A percentile compares a stretch with the other conserved stretches of the same genome.
These are phyloP conservation scores for Thamnophis elegans DNA, from an alignment of 2,797 vertebrate species.

Conservation along the genomic window DNA sequence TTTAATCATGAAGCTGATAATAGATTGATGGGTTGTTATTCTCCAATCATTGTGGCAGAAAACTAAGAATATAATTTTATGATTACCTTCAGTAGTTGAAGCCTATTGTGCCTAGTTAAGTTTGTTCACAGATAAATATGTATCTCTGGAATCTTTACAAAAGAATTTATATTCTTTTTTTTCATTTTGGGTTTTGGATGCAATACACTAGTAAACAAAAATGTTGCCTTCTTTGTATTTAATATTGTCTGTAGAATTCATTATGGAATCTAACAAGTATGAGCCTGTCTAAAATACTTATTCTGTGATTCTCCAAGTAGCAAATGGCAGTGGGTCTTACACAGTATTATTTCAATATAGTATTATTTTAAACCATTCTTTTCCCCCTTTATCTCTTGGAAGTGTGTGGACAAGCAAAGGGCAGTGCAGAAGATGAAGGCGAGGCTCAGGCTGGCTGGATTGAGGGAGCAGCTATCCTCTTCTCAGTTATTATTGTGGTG, in stretches of 20 bases:
- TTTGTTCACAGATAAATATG: not conserved
- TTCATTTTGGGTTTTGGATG: not conserved
- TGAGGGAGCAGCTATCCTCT: constrained; percentile 93
- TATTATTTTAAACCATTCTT: not conserved
- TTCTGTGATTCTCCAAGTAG: not conserved
- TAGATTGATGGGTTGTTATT: not conserved
- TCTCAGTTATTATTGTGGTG: constrained; percentile 94
- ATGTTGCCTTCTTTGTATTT: not conserved
- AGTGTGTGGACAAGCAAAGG: constrained; percentile 81
- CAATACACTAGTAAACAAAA: not conserved
- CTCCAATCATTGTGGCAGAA: not conserved
- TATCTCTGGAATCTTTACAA: not conserved
- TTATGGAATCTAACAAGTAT: not conserved
- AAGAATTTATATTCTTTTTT: not conserved
- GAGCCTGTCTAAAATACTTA: not conserved
- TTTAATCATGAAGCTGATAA: not conserved
- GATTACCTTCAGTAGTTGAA: not conserved
- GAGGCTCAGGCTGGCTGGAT: constrained; percentile 95
- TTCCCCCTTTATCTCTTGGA: not conserved
- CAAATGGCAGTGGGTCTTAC: not conserved
- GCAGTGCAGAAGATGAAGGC: constrained; percentile 83
- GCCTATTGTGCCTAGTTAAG: not conserved
- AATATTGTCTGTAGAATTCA: not conserved
- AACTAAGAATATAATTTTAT: not conserved
- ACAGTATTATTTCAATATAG: not conserved